A percentile compares a stretch with the other conserved stretches of the same genome.
Conservation (phyloP, 1,140 invertebrate species). For the Meloidogyne hapla region DNA sequence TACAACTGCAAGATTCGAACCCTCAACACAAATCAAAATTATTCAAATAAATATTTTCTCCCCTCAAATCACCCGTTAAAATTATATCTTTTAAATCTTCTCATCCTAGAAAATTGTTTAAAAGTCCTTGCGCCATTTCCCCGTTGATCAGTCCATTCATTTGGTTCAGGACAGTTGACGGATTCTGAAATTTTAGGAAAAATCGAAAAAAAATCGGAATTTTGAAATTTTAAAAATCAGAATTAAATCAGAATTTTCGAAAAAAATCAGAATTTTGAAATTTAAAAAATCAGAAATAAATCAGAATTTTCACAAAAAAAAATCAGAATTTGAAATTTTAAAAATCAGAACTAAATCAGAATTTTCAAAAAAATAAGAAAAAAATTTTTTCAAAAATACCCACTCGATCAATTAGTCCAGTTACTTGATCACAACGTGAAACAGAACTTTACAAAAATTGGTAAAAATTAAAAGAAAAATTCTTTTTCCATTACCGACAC, state of each 20-base stretch:
- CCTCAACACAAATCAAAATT: no score
- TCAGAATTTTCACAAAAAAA: no score
- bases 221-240: no score
- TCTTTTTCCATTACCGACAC: neutral
- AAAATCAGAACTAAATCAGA: no score
- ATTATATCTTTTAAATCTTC: neutral
- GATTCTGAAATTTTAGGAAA: no score
- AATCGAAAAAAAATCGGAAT: no score
- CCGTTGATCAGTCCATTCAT: constrained; percentile 59
- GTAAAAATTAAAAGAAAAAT: neutral
- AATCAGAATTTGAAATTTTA: no score
- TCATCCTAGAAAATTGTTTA: constrained; percentile 60
- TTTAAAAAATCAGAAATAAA: no score
- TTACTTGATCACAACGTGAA: constrained; percentile 57
- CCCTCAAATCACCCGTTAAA: neutral
- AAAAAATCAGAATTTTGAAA: no score
- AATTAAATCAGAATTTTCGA: no score
- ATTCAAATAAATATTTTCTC: neutral
- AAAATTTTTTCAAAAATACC: neutral
- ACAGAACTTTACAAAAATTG: constrained; percentile 41
- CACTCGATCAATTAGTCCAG: constrained; percentile 62
- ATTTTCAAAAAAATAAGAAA: constrained; percentile 21
- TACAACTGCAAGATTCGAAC: no score
- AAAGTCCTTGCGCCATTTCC: constrained; percentile 60
- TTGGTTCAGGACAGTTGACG: constrained; percentile 53